Evolutionary conservation across 2,113 vertebrate genomes (phyloP), one percentile per base, ranked within the genome.

Genomic region (Scomber colias): DNA sequence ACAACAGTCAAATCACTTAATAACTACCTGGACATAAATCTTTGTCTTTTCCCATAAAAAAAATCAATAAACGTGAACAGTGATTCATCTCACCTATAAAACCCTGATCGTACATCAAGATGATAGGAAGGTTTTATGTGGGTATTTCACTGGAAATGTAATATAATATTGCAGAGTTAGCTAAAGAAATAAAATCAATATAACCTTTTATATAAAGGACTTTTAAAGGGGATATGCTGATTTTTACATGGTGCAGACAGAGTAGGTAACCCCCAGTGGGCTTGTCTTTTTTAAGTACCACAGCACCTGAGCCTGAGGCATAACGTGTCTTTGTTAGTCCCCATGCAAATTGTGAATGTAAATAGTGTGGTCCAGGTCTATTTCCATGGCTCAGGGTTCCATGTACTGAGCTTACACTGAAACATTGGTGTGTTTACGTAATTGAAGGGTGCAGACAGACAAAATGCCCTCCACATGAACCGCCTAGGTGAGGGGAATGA

Each of bases 381-480:
- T 30, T 31, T 35, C 8, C 14, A 24, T 27, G 35, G 44, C 60
- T 54, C 1, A 2, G 27, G 45, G 65, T 59, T 85, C n/a, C 45
- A 50, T 48, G 60, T 77, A 24, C 59, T 7, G 31, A 16, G 3
- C 12, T 0, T 12, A 45, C 21, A 31, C 13, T 72, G 55, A 75
- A 16, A 60, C 15, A 46, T 1, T 13, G 30, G 48, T 49, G 64
- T 15, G 56, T 68, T 83, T 81, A 74, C 31, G 53, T 86, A 88
- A 81, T 8, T 55, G 16, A 71, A 78, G 51, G 64, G 50, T 71
- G 50, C 57, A 75, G 49, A 77, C 67, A 72, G 61, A 67, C 71
- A 77, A 3, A 3, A 3, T 79, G 54, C 64, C 35, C 77, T 48
- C 61, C n/a, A 66, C 40, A 4, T n/a, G 10, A 24, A 11, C 31